Conservation (phyloP, 2,797 vertebrate species). For the Lates japonicus region DNA sequence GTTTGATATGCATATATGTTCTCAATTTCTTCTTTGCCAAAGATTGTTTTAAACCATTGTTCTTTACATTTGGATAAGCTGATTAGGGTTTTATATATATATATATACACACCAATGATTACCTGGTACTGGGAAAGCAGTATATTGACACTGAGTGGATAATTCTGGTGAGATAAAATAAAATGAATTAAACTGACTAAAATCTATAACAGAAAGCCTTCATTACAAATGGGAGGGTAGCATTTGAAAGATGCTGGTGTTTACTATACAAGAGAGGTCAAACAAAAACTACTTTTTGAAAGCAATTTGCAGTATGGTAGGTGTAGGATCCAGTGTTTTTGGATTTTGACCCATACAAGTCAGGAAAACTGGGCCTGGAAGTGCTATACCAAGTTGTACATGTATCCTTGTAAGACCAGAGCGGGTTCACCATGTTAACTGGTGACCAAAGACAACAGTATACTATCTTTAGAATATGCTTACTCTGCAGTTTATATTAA, state of each 20-base stretch:
- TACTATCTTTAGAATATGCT: neutral
- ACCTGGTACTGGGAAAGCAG: neutral
- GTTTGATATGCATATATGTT: neutral
- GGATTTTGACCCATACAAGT: neutral
- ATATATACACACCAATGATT: neutral
- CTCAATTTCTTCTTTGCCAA: neutral
- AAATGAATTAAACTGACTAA: neutral
- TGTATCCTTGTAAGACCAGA: neutral
- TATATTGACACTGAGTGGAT: neutral
- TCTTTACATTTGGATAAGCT: neutral
- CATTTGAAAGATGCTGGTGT: neutral
- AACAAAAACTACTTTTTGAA: neutral
- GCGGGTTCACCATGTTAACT: neutral
- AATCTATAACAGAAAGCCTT: neutral
- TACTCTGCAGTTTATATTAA: neutral
- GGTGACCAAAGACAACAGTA: neutral
- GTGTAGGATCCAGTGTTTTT: neutral
- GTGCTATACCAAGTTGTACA: neutral
- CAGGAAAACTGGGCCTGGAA: neutral
- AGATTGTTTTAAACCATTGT: neutral
- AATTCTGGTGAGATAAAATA: slow-evolving; percentile 1
- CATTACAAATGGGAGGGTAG: neutral
- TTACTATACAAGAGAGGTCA: neutral
- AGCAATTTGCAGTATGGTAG: neutral
- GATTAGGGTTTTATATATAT: neutral